A percentile compares a stretch with the other conserved stretches of the same genome.
These are phyloP conservation scores for Platycnemis pennipes DNA, from an alignment of 2,888 invertebrate species.

Conservation along the genomic window DNA sequence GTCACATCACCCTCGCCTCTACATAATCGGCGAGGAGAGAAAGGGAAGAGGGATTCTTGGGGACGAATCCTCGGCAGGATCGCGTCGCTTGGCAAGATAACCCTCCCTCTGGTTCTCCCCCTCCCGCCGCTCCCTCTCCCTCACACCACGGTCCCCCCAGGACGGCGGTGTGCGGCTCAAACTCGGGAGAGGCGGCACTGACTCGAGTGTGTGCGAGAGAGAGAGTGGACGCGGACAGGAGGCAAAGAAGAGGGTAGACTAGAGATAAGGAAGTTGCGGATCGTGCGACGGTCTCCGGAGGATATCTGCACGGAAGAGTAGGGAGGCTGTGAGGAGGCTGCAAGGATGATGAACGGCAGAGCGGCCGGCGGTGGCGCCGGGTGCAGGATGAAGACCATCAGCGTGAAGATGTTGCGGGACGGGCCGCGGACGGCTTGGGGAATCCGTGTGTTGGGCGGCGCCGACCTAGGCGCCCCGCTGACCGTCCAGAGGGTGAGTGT, in stretches of 20 bases:
- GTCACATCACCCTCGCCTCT: not conserved
- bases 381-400: slow-evolving; percentile 86
- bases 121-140: not conserved
- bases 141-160: not conserved
- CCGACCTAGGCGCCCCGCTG: slow-evolving; percentile 92
- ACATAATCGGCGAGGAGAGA: slow-evolving; percentile 4
- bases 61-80: slow-evolving; percentile 1
- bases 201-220: not conserved
- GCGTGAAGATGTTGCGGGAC: slow-evolving; percentile 87
- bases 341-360: not conserved
- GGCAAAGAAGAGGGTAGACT: not conserved
- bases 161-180: slow-evolving; percentile 33
- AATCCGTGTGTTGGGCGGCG: slow-evolving; percentile 91
- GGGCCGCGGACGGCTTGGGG: slow-evolving; percentile 90
- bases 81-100: not conserved
- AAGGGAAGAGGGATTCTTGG: slow-evolving; percentile 8
- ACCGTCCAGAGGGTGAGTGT: slow-evolving; percentile 92
- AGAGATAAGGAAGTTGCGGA: not conserved
- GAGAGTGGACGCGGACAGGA: not conserved
- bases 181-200: not conserved
- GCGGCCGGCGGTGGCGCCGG: slow-evolving; percentile 78
- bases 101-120: not conserved
- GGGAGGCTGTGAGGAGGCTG: not conserved
- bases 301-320: too few species aligned
- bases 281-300: not conserved